phyloP scores from a whole-genome alignment of 2,888 invertebrate genomes.

The Herminia tarsipennalis region DNA sequence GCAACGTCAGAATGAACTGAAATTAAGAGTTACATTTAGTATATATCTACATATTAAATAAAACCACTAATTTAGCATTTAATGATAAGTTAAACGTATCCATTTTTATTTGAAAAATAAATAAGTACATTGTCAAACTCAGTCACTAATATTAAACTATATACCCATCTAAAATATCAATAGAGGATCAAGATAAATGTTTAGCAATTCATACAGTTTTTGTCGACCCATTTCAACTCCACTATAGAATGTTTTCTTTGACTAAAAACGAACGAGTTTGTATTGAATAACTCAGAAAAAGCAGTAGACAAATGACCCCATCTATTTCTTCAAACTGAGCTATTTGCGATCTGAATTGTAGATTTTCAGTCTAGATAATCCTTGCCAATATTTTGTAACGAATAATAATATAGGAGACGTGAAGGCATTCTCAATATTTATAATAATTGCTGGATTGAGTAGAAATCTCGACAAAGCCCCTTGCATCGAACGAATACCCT shows the following conservation, averaged over 20 bases:
- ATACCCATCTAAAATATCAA: conserved; percentile 25
- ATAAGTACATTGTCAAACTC: conserved; percentile 28
- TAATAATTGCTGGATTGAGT: conserved; percentile 42
- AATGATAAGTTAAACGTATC: conserved; percentile 28
- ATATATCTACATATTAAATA: too few relatives aligned
- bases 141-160: conserved; percentile 20
- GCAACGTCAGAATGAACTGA: too few relatives aligned
- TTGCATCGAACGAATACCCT: conserved; percentile 38
- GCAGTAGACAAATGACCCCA: conserved; percentile 37
- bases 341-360: conserved; percentile 45
- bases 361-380: conserved; percentile 41
- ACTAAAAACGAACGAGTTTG: conserved; percentile 35
- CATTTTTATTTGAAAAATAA: conserved; percentile 17
- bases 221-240: conserved; percentile 30
- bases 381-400: conserved; percentile 31
- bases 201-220: conserved; percentile 38
- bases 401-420: conserved; percentile 19
- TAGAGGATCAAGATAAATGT: conserved; percentile 32
- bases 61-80: conserved; percentile 1
- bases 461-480: conserved; percentile 48
- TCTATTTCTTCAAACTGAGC: conserved; percentile 40
- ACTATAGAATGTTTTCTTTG: conserved; percentile 34
- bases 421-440: conserved; percentile 34
- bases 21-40: too few relatives aligned
- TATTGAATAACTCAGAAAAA: conserved; percentile 45